Evolutionary conservation across 2,888 invertebrate genomes (phyloP).

Genomic region (Caenorhabditis sp.): DNA sequence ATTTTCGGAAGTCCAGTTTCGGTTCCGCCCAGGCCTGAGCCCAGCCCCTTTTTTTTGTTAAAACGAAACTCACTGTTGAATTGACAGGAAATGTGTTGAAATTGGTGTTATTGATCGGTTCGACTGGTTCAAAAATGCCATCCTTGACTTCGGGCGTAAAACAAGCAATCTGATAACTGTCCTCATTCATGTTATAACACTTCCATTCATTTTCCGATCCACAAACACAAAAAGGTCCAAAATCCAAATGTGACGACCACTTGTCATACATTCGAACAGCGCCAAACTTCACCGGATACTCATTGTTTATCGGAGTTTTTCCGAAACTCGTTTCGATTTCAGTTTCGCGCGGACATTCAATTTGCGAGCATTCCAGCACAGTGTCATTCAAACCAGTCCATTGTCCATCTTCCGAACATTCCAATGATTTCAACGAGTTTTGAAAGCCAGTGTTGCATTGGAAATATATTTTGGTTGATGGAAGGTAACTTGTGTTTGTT

Average conservation of each 20-base stretch:
- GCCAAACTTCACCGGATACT: conserved; percentile 1
- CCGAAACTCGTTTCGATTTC: background rate
- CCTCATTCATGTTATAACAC: conserved; percentile 12
- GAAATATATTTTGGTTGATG: conserved; percentile 2
- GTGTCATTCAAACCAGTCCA: conserved; percentile 3
- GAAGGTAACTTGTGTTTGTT: background rate
- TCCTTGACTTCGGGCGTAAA: conserved; percentile 12
- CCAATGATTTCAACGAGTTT: background rate
- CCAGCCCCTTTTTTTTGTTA: too few relatives aligned
- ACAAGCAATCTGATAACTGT: conserved; percentile 2
- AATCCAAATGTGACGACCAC: background rate
- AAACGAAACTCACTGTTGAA: conserved; percentile 6
- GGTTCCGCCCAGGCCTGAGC: too few relatives aligned
- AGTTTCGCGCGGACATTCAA: conserved; percentile 4
- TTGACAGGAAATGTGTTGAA: conserved; percentile 4
- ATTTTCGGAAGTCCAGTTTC: too few relatives aligned
- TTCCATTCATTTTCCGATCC: conserved; percentile 10
- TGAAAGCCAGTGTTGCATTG: conserved; percentile 8
- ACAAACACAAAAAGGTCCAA: conserved; percentile 29
- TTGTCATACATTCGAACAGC: conserved; percentile 5
- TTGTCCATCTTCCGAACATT: background rate
- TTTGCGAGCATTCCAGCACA: background rate
- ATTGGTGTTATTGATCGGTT: background rate
- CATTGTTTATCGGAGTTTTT: conserved; percentile 1
- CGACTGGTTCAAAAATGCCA: background rate